Evolutionary conservation across 2,797 vertebrate species (phyloP).

Genomic region (Gadopsis bispinosus): DNA sequence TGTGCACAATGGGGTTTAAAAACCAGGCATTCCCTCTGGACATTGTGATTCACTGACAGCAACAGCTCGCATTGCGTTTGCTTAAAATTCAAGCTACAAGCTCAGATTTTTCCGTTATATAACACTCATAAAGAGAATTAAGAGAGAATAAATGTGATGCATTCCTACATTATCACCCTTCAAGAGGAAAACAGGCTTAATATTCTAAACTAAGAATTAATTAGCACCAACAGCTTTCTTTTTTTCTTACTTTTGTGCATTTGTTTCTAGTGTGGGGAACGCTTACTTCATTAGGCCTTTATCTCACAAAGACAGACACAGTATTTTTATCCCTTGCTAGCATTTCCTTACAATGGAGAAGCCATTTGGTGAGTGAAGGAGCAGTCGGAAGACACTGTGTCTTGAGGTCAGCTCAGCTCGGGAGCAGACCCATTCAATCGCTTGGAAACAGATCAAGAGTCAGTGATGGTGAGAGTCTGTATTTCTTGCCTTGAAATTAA

Average conservation of each 20-base stretch:
- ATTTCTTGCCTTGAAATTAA: constrained; percentile 72
- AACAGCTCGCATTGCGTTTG: constrained; percentile 44
- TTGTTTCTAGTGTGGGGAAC: constrained; percentile 35
- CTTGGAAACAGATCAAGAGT: constrained; percentile 67
- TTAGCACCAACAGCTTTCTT: constrained; percentile 33
- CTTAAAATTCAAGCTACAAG: constrained; percentile 58
- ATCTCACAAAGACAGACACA: constrained; percentile 58
- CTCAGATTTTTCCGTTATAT: constrained; percentile 59
- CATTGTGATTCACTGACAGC: constrained; percentile 67
- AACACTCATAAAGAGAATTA: constrained; percentile 62
- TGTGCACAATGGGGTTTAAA: constrained; percentile 72
- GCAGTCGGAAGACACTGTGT: constrained; percentile 34
- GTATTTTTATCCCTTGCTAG: constrained; percentile 44
- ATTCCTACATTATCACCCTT: constrained; percentile 43
- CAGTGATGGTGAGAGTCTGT: constrained; percentile 36
- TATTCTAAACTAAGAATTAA: constrained; percentile 55
- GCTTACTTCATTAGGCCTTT: constrained; percentile 68
- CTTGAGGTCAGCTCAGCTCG: constrained; percentile 68
- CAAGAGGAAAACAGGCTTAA: constrained; percentile 55
- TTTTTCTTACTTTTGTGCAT: constrained; percentile 29
- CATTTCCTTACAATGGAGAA: constrained; percentile 33
- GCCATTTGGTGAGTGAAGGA: constrained; percentile 56
- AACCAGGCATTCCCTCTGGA: constrained; percentile 71
- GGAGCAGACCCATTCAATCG: constrained; percentile 61
- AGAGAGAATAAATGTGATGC: constrained; percentile 51